Evolutionary conservation across 2,113 vertebrate genomes (phyloP).

Genomic region (Eudyptes chrysolophus): DNA sequence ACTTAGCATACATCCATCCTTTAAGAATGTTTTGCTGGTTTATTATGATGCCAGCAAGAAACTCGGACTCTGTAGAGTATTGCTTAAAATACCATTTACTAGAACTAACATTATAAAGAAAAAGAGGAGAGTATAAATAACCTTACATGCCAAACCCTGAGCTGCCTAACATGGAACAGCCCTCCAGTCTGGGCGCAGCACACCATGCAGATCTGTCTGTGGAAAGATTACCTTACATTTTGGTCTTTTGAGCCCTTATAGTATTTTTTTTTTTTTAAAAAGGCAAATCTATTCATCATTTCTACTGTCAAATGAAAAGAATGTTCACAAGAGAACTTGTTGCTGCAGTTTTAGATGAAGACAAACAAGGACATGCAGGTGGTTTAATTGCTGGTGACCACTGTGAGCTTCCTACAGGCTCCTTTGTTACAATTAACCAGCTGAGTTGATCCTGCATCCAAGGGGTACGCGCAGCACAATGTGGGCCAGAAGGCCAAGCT

Average conservation of each 20-base stretch:
- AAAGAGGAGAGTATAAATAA: neutral
- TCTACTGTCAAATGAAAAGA: neutral
- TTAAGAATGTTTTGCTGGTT: neutral
- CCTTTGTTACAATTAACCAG: neutral
- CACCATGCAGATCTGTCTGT: neutral
- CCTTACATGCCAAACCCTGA: rapidly evolving
- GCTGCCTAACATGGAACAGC: neutral
- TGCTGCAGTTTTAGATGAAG: neutral
- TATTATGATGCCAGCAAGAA: neutral
- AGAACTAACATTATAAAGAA: neutral
- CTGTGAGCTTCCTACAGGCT: neutral
- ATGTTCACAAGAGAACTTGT: neutral
- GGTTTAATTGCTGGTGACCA: neutral
- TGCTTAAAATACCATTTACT: neutral
- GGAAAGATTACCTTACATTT: neutral
- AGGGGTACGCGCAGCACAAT: rapidly evolving
- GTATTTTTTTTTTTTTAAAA: neutral
- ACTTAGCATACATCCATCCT: neutral
- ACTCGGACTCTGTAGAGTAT: rapidly evolving
- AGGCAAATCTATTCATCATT: neutral
- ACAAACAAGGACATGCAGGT: neutral
- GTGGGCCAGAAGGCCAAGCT: neutral
- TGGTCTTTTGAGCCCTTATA: neutral
- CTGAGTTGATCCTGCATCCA: neutral
- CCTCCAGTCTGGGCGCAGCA: neutral